Conservation (phyloP, 2,113 vertebrate species). For the Platysternon megacephalum region DNA sequence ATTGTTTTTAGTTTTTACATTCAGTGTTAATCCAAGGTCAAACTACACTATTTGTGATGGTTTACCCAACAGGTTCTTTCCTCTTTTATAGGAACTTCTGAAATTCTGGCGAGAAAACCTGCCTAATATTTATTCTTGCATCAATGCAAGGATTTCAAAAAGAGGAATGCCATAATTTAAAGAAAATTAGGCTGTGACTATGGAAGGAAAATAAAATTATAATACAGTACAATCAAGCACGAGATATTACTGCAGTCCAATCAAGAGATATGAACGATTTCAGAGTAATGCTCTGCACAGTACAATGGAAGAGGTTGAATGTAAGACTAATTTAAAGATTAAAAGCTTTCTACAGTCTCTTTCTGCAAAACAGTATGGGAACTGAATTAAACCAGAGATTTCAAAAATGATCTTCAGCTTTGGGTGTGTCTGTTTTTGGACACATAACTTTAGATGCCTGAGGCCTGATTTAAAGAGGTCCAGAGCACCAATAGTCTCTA, state of each 20-base stretch:
- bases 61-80: not conserved
- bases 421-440: not conserved
- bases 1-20: not conserved
- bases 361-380: not conserved
- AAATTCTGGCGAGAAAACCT: not conserved
- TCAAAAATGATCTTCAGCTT: not conserved
- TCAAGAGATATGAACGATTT: not conserved
- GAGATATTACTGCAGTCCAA: not conserved
- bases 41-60: not conserved
- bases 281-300: not conserved
- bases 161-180: not conserved
- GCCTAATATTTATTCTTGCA: conserved; percentile 4
- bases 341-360: not conserved
- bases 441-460: not conserved
- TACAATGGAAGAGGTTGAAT: not conserved
- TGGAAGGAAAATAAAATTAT: not conserved
- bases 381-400: not conserved
- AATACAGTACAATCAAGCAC: not conserved
- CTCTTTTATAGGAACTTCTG: not conserved
- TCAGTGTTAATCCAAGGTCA: not conserved
- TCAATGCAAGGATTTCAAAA: not conserved
- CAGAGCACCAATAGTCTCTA: not conserved
- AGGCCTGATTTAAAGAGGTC: not conserved
- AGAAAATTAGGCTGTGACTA: not conserved
- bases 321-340: not conserved